A percentile compares a stretch with the other conserved stretches of the same genome.
These are phyloP conservation scores for Lycaon pictus DNA, from an alignment of 2,113 vertebrate genomes.

Conservation along the genomic window DNA sequence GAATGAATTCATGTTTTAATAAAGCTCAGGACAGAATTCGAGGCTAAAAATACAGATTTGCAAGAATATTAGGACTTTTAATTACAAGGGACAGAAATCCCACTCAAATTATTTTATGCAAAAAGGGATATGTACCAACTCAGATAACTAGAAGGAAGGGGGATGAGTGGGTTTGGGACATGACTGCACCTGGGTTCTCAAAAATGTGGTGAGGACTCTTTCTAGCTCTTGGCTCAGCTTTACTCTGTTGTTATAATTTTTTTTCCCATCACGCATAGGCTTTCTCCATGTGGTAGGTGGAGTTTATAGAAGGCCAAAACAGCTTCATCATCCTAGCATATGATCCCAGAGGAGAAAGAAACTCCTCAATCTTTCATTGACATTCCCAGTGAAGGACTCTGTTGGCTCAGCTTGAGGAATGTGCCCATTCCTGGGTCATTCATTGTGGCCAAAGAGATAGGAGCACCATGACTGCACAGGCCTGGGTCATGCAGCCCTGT, in stretches of 20 bases:
- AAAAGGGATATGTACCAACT: background rate
- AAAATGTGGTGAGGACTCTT: background rate
- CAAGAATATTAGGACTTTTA: background rate
- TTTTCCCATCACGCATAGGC: too few relatives aligned
- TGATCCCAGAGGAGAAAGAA: background rate
- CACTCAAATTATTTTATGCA: slow-evolving; percentile 31
- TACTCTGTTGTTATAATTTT: background rate
- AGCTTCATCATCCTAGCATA: background rate
- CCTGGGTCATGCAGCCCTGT: background rate
- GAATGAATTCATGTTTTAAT: slow-evolving; percentile 8
- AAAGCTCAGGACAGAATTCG: slow-evolving; percentile 14
- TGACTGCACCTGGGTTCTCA: background rate
- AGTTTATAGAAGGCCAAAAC: background rate
- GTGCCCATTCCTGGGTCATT: background rate
- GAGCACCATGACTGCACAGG: background rate
- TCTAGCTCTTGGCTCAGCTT: background rate
- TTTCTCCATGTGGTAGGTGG: background rate
- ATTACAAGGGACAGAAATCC: slow-evolving; percentile 14
- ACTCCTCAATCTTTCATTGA: background rate
- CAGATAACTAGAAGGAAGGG: background rate
- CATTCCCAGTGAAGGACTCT: background rate
- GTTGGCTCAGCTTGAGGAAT: background rate
- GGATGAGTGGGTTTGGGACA: background rate
- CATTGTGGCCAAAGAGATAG: background rate
- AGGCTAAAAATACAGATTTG: slow-evolving; percentile 28